Percentiles rank a stretch among this genome's conserved stretches.
These are phyloP conservation scores for Heterochromis multidens DNA, from an alignment of 2,113 vertebrate species.

Conservation along the genomic window DNA sequence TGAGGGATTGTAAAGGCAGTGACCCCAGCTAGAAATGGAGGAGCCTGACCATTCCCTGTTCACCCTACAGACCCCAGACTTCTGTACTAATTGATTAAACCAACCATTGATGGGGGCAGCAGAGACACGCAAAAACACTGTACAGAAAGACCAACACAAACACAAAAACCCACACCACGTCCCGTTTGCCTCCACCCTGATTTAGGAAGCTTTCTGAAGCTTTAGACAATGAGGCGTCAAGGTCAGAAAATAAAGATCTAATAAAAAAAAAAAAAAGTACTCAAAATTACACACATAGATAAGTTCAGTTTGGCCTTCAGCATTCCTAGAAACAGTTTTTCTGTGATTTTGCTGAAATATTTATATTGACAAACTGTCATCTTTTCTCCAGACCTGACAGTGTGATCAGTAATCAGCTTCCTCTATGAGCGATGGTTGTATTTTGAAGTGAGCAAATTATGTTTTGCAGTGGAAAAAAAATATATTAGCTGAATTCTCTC, in stretches of 20 bases:
- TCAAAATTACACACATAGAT: not conserved
- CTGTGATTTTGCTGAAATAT: not conserved
- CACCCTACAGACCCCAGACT: constrained; percentile 20
- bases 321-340: not conserved
- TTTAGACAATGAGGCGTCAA: not conserved
- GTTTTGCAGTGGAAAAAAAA: not conserved
- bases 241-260: not conserved
- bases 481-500: constrained; percentile 17
- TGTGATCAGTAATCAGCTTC: not conserved
- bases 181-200: not conserved
- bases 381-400: not conserved
- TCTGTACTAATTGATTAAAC: constrained; percentile 51
- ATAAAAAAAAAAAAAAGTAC: not conserved
- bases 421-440: not conserved
- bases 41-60: constrained; percentile 25
- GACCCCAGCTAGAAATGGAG: constrained; percentile 51
- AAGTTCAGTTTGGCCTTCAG: not conserved
- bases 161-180: not conserved
- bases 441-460: not conserved
- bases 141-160: not conserved
- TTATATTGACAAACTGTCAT: constrained; percentile 17
- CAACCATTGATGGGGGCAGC: constrained; percentile 22
- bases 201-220: not conserved
- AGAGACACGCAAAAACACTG: not conserved
- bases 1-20: constrained; percentile 40